Conservation (phyloP, 2,797 vertebrate genomes). For the Perodicticus potto region DNA sequence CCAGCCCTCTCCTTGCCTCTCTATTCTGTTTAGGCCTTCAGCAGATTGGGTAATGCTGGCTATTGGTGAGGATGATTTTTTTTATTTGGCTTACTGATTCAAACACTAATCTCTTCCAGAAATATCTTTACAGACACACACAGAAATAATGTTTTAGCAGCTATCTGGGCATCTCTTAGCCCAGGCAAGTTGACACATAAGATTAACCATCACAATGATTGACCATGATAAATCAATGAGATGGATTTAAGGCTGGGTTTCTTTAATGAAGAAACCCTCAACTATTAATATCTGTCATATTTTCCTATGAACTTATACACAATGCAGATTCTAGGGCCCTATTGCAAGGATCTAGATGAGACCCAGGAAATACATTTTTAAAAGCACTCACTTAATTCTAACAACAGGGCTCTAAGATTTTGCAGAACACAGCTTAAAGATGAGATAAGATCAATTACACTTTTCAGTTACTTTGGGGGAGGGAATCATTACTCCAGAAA, state of each 20-base stretch:
- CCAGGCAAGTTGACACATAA: not conserved
- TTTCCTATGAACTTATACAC: not conserved
- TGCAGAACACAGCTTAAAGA: not conserved
- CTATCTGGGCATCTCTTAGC: not conserved
- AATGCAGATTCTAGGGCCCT: not conserved
- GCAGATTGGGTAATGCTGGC: not conserved
- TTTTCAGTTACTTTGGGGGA: not conserved
- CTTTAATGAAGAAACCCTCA: not conserved
- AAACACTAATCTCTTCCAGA: not conserved
- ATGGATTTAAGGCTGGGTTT: not conserved
- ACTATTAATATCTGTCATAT: not conserved
- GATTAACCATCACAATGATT: not conserved
- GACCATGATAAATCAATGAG: not conserved
- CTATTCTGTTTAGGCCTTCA: not conserved
- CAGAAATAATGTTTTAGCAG: not conserved
- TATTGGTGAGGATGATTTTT: not conserved
- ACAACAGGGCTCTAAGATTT: not conserved
- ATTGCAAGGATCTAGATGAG: not conserved
- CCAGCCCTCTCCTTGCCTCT: not conserved
- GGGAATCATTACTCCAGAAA: not conserved
- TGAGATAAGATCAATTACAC: not conserved
- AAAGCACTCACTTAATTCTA: not conserved
- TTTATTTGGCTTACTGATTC: not conserved
- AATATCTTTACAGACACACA: not conserved
- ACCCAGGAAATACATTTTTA: not conserved